Conservation (phyloP, 2,888 invertebrate species). For the Cetonia aurata region DNA sequence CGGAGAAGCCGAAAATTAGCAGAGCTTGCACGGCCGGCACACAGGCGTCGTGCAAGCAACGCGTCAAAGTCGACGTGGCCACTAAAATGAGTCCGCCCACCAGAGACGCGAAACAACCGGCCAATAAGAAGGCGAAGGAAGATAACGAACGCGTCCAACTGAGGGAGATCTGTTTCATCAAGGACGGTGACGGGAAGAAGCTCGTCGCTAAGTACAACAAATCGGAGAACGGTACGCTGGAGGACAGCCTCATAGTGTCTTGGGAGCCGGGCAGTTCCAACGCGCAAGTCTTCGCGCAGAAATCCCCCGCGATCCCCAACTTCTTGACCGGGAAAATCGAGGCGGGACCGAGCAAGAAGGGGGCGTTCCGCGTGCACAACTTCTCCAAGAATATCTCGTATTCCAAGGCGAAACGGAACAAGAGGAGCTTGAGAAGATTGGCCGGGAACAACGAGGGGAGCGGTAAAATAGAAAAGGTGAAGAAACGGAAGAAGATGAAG, state of each 20-base stretch:
- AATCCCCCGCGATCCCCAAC: conserved; percentile 44
- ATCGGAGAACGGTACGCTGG: conserved; percentile 51
- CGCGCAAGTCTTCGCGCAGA: conserved; percentile 59
- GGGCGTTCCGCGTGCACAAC: conserved; percentile 60
- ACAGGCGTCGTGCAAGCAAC: conserved; percentile 36
- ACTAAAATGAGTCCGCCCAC: conserved; percentile 32
- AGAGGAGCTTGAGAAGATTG: conserved; percentile 59
- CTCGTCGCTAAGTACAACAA: conserved; percentile 62
- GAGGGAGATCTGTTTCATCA: conserved; percentile 63
- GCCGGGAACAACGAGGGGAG: conserved; percentile 56
- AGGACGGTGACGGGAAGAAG: conserved; percentile 61
- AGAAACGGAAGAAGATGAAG: conserved; percentile 60
- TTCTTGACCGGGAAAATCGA: conserved; percentile 48
- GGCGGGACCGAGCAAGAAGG: conserved; percentile 57
- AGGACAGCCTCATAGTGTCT: conserved; percentile 62
- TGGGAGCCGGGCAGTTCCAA: conserved; percentile 59
- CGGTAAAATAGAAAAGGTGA: conserved; percentile 61
- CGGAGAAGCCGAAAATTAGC: conserved; percentile 24
- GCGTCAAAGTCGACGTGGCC: conserved; percentile 44
- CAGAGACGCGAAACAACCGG: conserved; percentile 25
- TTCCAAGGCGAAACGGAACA: conserved; percentile 59
- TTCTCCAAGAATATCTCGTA: conserved; percentile 58
- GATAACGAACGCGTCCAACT: conserved; percentile 56
- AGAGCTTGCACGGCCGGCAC: not conserved
- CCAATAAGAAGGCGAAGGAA: conserved; percentile 50